Evolutionary conservation across 2,113 vertebrate genomes (phyloP).

Genomic region (Eira barbara): DNA sequence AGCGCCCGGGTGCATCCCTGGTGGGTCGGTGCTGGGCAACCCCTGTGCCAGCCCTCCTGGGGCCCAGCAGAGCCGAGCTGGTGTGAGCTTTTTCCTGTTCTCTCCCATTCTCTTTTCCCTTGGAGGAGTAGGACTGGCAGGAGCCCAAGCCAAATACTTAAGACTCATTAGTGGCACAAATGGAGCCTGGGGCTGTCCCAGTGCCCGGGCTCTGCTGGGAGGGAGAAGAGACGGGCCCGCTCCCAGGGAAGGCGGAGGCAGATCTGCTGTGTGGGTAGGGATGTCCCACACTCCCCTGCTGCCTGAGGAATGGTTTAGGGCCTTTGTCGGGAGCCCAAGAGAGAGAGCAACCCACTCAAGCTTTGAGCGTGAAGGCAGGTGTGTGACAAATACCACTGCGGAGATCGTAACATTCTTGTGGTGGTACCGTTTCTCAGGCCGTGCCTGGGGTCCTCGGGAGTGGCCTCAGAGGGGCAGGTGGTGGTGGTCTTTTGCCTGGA

Average conservation of each 20-base stretch:
- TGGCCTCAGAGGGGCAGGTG: background rate
- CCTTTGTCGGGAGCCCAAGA: background rate
- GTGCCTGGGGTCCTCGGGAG: background rate
- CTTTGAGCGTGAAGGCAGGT: background rate
- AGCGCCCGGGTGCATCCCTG: background rate
- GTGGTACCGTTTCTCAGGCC: background rate
- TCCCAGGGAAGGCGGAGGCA: background rate
- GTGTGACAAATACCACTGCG: background rate
- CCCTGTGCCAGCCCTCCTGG: background rate
- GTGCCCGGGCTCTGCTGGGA: background rate
- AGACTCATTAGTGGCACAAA: slow-evolving; percentile 54
- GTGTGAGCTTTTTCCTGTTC: background rate
- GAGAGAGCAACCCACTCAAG: rapidly evolving
- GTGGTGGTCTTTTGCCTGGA: background rate
- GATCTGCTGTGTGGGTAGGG: background rate
- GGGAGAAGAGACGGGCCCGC: background rate
- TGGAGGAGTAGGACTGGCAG: slow-evolving; percentile 14
- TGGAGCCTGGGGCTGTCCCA: background rate
- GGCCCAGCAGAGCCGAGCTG: background rate
- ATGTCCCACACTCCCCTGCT: background rate
- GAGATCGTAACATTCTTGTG: background rate
- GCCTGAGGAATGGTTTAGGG: background rate
- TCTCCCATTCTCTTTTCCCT: background rate
- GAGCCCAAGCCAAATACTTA: slow-evolving; percentile 64
- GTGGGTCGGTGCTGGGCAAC: background rate